Evolutionary conservation across 53 echinoderm and acorn worm species (phyloP).

Genomic region (Patiria pectinifera): DNA sequence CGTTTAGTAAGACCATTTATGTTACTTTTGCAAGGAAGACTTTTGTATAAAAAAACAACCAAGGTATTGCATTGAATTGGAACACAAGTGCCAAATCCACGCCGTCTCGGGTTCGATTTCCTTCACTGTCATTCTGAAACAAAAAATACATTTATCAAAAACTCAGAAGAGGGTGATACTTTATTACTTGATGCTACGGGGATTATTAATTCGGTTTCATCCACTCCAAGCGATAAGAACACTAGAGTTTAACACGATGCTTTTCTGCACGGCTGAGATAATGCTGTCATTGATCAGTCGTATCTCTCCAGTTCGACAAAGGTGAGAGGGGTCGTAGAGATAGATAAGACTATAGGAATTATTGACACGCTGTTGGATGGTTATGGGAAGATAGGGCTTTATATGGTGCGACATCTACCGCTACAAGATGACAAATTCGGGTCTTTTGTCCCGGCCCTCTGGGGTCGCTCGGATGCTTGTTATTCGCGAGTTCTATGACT

Average conservation of each 20-base stretch:
- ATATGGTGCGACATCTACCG: neutral
- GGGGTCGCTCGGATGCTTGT: neutral
- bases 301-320: neutral
- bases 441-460: neutral
- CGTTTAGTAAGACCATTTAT: no score
- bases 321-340: neutral
- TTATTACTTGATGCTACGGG: neutral
- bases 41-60: no score
- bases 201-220: neutral
- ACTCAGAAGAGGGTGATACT: neutral
- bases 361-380: neutral
- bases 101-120: neutral
- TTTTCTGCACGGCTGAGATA: neutral
- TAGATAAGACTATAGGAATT: neutral
- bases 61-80: no score
- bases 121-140: neutral
- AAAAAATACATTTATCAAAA: conserved; percentile 7
- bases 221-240: conserved; percentile 9
- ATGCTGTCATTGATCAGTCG: neutral
- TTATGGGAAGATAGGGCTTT: neutral
- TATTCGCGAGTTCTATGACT: neutral
- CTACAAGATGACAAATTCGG: neutral
- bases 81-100: neutral
- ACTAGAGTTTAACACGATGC: neutral
- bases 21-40: no score